A percentile compares a stretch with the other conserved stretches of the same genome.
These are phyloP conservation scores for Cottus gobio DNA, from an alignment of 2,113 vertebrate species.

Conservation along the genomic window DNA sequence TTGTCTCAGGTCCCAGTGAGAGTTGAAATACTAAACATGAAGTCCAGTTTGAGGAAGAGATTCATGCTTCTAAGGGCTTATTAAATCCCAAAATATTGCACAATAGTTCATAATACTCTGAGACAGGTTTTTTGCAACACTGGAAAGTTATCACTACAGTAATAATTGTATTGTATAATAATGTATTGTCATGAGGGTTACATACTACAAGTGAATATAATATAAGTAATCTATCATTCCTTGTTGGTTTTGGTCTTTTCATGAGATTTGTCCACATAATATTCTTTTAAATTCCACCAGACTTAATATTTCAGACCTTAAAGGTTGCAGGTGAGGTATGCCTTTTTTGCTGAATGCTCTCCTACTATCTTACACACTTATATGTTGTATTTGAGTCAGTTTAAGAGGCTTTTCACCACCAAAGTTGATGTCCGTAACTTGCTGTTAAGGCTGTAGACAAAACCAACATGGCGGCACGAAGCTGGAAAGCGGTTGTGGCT, in stretches of 20 bases:
- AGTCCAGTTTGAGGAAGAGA: background rate
- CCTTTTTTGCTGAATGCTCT: conserved; percentile 50
- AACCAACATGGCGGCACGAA: conserved; percentile 63
- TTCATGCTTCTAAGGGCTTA: background rate
- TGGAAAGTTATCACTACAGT: background rate
- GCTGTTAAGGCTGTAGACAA: conserved; percentile 62
- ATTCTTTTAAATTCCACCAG: conserved; percentile 27
- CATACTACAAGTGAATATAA: background rate
- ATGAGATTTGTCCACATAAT: conserved; percentile 11
- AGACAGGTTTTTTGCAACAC: background rate
- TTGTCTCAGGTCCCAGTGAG: background rate
- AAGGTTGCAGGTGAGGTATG: conserved; percentile 59
- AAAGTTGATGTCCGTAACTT: conserved; percentile 9
- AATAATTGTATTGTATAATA: background rate
- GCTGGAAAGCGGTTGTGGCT: conserved; percentile 50
- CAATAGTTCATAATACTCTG: background rate
- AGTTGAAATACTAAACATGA: background rate
- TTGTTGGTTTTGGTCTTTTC: conserved; percentile 7
- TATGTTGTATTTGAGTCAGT: conserved; percentile 7
- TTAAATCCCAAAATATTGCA: background rate
- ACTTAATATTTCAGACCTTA: conserved; percentile 38
- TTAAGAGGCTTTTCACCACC: conserved; percentile 26
- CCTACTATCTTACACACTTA: conserved; percentile 11
- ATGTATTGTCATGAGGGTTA: background rate
- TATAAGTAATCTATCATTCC: background rate